phyloP scores from a whole-genome alignment of 1,140 invertebrate genomes.

The Drosophila pallidifrons region DNA sequence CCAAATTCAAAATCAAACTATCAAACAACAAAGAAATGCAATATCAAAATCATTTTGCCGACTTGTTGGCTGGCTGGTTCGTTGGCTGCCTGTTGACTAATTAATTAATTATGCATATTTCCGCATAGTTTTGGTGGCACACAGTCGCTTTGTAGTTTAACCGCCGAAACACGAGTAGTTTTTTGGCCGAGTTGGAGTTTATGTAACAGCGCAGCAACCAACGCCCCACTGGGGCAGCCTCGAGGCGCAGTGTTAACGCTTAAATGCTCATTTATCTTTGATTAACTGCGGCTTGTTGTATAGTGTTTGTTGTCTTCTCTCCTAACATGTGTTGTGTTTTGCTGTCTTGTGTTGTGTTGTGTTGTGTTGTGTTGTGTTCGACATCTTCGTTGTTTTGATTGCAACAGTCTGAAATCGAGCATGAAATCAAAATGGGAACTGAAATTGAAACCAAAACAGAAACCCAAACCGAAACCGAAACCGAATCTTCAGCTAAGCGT shows the following conservation, averaged over 20 bases:
- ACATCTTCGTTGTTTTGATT: conserved; percentile 18
- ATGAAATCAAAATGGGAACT: conserved; percentile 45
- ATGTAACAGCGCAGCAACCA: conserved; percentile 68
- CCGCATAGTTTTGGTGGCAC: conserved; percentile 59
- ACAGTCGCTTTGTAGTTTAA: conserved; percentile 65
- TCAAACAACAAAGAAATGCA: not conserved
- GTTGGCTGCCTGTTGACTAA: conserved; percentile 53
- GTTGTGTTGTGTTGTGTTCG: conserved; percentile 26
- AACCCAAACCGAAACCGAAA: conserved; percentile 42
- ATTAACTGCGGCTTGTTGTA: conserved; percentile 63
- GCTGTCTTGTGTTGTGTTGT: conserved; percentile 18
- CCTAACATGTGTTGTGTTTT: conserved; percentile 9
- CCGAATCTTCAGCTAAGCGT: conserved; percentile 47
- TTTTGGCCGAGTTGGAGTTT: conserved; percentile 47
- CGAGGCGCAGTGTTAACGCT: conserved; percentile 67
- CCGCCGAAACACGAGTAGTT: conserved; percentile 75
- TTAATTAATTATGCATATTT: conserved; percentile 80
- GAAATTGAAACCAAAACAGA: conserved; percentile 41
- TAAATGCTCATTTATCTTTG: conserved; percentile 77
- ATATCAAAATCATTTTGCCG: conserved; percentile 25
- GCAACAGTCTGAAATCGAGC: conserved; percentile 44
- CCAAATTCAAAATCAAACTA: conserved; percentile 25
- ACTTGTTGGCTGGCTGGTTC: not conserved
- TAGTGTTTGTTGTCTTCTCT: not conserved
- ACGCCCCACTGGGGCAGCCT: conserved; percentile 61